Evolutionary conservation across 2,888 invertebrate species (phyloP).

Genomic region (Folsomia candida): DNA sequence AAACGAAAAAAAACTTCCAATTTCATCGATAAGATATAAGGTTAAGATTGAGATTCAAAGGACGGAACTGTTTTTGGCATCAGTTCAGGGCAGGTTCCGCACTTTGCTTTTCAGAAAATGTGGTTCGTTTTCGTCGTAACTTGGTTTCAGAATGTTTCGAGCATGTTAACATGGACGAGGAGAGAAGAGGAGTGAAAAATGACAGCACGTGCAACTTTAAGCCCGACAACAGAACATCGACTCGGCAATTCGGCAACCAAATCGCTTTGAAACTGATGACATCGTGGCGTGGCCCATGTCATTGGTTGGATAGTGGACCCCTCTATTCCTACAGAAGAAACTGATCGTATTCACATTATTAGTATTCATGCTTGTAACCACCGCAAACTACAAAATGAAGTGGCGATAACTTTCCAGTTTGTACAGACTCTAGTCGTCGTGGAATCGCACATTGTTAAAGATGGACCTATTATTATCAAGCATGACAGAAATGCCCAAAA

Average conservation of each 20-base stretch:
- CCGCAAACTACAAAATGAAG: background rate
- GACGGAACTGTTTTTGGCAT: conserved; percentile 12
- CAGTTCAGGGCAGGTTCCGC: background rate
- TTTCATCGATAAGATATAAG: conserved; percentile 1
- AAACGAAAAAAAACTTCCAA: background rate
- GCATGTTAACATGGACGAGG: background rate
- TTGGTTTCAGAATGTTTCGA: too few relatives aligned
- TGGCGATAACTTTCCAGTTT: background rate
- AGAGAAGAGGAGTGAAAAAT: conserved; percentile 23
- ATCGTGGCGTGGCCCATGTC: background rate
- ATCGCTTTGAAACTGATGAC: background rate
- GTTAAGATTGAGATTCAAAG: background rate
- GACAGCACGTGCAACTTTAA: conserved; percentile 32
- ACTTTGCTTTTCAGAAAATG: conserved; percentile 2
- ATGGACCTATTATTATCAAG: too few relatives aligned
- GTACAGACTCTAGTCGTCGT: background rate
- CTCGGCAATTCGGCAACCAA: too few relatives aligned
- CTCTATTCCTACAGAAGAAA: background rate
- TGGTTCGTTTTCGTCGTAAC: background rate
- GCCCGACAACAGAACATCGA: conserved; percentile 16
- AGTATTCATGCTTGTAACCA: background rate
- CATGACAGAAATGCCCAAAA: too few relatives aligned
- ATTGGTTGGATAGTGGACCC: background rate
- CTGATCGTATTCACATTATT: background rate
- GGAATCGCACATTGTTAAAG: background rate